phyloP scores from a whole-genome alignment of 1,140 invertebrate species.

The Drosophila eugracilis region DNA sequence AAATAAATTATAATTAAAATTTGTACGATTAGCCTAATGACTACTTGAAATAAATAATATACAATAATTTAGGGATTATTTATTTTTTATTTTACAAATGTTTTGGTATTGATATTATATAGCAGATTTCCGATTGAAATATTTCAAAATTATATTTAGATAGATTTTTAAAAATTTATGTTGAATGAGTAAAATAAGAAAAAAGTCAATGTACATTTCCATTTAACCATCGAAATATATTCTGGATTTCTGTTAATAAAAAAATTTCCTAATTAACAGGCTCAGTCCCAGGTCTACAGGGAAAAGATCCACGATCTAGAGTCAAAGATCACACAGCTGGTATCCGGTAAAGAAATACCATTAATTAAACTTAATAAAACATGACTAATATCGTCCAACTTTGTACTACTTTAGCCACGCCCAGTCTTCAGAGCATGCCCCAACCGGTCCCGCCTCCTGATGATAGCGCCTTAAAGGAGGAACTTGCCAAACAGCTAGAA shows the following conservation, averaged over 20 bases:
- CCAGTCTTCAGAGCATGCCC: slow-evolving; percentile 54
- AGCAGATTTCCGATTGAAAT: too few species aligned
- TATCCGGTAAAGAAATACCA: slow-evolving; percentile 56
- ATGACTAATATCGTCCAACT: too few species aligned
- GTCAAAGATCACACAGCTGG: slow-evolving; percentile 76
- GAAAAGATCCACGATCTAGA: slow-evolving; percentile 85
- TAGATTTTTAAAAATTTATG: too few species aligned
- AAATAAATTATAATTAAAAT: not conserved
- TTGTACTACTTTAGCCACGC: slow-evolving; percentile 20
- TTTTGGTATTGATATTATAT: too few species aligned
- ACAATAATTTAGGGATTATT: too few species aligned
- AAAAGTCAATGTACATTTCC: slow-evolving; percentile 36
- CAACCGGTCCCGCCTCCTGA: slow-evolving; percentile 41
- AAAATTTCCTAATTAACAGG: slow-evolving; percentile 44
- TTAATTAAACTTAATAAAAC: not conserved
- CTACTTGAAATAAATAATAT: not conserved
- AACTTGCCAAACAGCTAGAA: slow-evolving; percentile 84
- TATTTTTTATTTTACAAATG: too few species aligned
- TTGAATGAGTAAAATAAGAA: too few species aligned
- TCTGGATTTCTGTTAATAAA: not conserved
- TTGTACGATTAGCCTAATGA: not conserved
- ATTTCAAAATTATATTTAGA: too few species aligned
- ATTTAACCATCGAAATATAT: too few species aligned
- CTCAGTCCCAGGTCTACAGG: slow-evolving; percentile 79
- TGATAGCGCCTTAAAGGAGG: slow-evolving; percentile 54